Percentiles rank a stretch among this genome's conserved stretches.
phyloP scores from a whole-genome alignment of 2,797 vertebrate genomes.

The Parambassis ranga region DNA sequence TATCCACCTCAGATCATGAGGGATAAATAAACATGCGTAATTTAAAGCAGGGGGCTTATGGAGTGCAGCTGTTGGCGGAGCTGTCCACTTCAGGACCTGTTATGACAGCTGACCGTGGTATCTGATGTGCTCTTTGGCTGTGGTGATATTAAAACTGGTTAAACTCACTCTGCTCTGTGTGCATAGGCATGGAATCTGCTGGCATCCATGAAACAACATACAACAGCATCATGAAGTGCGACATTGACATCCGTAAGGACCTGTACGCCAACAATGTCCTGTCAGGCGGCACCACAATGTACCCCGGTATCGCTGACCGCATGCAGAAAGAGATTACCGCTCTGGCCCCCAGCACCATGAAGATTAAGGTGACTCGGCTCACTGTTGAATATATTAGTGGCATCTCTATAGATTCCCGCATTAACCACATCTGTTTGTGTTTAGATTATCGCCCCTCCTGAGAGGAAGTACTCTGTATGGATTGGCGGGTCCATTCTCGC shows the following conservation, averaged over 20 bases:
- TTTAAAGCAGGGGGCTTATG: slow-evolving; percentile 5
- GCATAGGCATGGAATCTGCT: slow-evolving; percentile 80
- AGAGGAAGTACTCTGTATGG: slow-evolving; percentile 97
- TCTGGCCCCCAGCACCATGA: slow-evolving; percentile 94
- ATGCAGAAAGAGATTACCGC: slow-evolving; percentile 98
- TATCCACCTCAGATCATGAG: not conserved
- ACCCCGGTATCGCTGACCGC: slow-evolving; percentile 93
- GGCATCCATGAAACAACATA: slow-evolving; percentile 81
- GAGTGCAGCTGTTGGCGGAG: slow-evolving; percentile 46
- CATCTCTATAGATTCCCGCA: no score
- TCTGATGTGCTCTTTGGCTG: not conserved
- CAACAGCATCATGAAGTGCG: slow-evolving; percentile 84
- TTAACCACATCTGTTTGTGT: slow-evolving; percentile 37
- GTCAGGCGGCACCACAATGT: slow-evolving; percentile 94
- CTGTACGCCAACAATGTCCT: slow-evolving; percentile 94
- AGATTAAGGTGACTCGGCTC: slow-evolving; percentile 84
- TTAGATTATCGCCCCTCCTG: slow-evolving; percentile 94
- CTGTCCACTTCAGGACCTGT: slow-evolving; percentile 70
- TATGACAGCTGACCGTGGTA: slow-evolving; percentile 38
- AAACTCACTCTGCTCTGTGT: slow-evolving; percentile 9
- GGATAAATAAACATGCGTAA: slow-evolving; percentile 10
- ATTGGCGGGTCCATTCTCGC: slow-evolving; percentile 97
- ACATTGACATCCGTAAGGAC: slow-evolving; percentile 91
- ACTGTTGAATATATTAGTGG: no score
- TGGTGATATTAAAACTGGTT: no score